Conservation (phyloP, 2,797 vertebrate genomes). For the Babyrousa celebensis region DNA sequence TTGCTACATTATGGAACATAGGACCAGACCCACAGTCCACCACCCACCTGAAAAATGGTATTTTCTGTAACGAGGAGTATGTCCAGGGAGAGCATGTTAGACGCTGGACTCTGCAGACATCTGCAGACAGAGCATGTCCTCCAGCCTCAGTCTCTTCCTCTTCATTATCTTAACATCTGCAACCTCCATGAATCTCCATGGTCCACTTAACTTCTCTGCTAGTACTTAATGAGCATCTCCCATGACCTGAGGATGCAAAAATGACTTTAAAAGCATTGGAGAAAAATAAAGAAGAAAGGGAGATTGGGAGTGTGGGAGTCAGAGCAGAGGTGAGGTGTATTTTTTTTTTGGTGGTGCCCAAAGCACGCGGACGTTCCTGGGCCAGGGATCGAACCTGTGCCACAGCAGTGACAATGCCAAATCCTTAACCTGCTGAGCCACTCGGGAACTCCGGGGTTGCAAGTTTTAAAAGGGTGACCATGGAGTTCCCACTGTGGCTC, state of each 20-base stretch:
- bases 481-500: no score
- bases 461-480: no score
- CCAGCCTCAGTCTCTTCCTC: not conserved
- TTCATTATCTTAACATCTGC: not conserved
- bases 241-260: not conserved
- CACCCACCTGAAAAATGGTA: not conserved
- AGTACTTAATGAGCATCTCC: not conserved
- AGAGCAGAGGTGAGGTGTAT: not conserved
- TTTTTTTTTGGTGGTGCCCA: not conserved
- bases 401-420: no score
- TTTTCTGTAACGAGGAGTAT: not conserved
- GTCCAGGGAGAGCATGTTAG: not conserved
- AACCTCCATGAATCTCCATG: not conserved
- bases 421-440: no score
- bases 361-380: no score
- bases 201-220: conserved; percentile 41
- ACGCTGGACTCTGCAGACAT: not conserved
- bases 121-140: not conserved
- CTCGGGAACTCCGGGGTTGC: no score
- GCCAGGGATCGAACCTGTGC: no score
- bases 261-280: not conserved
- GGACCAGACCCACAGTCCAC: not conserved
- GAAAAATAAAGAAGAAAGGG: not conserved
- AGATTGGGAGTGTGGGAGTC: not conserved
- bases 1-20: not conserved